Evolutionary conservation across 2,113 vertebrate species (phyloP).

Genomic region (Lycocorax pyrrhopterus): DNA sequence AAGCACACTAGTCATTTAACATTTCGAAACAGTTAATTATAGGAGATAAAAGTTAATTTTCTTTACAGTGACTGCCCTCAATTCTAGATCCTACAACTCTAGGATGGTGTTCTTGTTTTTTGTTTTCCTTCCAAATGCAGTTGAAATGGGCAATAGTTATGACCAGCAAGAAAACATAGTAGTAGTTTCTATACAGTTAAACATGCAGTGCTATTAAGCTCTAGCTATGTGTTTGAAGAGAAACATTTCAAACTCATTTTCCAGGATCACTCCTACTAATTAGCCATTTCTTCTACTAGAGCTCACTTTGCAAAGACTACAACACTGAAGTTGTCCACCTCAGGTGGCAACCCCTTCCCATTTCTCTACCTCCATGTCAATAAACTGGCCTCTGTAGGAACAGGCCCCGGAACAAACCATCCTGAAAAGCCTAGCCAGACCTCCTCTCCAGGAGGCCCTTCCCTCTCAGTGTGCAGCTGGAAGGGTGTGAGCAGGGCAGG

Average conservation of each 20-base stretch:
- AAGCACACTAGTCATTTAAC: neutral
- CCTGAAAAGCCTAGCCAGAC: neutral
- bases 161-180: neutral
- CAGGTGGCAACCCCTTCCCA: neutral
- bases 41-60: neutral
- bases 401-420: neutral
- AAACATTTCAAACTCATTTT: neutral
- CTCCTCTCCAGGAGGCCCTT: neutral
- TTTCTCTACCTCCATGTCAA: rapidly evolving
- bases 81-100: neutral
- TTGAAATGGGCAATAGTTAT: neutral
- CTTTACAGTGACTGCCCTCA: neutral
- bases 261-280: neutral
- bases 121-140: neutral
- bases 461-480: neutral
- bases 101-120: neutral
- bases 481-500: neutral
- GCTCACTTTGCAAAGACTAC: neutral
- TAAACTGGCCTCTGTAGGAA: neutral
- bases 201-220: neutral
- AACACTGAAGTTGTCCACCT: neutral
- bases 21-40: neutral
- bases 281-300: neutral
- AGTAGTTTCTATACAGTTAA: neutral
- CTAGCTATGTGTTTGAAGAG: neutral